These are phyloP conservation scores for Pelosia muscerda DNA, from an alignment of 2,888 invertebrate genomes.

Conservation along the genomic window DNA sequence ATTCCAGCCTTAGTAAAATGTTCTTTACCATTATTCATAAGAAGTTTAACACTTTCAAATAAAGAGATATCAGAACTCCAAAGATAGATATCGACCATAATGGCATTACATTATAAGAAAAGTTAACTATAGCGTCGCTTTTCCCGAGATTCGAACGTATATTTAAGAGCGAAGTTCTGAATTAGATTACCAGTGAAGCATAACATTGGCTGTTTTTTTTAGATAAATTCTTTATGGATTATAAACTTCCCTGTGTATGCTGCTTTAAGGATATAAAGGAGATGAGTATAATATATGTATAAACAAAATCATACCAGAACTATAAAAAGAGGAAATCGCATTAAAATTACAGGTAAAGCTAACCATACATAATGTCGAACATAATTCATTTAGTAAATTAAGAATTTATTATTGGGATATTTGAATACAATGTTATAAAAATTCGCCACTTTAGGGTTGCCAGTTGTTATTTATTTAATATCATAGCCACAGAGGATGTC, in stretches of 20 bases:
- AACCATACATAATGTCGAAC: neutral
- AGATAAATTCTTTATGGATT: neutral
- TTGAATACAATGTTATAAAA: neutral
- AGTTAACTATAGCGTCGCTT: neutral
- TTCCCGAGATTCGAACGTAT: neutral
- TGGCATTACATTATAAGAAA: neutral
- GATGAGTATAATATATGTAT: neutral
- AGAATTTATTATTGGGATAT: neutral
- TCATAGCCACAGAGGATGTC: too few species aligned
- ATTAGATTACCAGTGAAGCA: neutral
- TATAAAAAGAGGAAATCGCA: neutral
- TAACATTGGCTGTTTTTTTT: neutral
- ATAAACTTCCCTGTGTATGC: neutral
- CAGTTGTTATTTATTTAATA: too few species aligned
- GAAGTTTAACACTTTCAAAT: neutral
- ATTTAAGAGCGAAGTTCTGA: neutral
- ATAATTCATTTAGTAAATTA: neutral
- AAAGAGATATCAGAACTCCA: neutral
- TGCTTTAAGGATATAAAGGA: neutral
- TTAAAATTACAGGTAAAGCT: neutral
- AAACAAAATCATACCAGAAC: neutral
- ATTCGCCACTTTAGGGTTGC: neutral
- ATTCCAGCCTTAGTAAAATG: neutral
- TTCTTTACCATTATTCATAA: conserved; percentile 1
- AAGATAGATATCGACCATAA: neutral